phyloP scores from a whole-genome alignment of 2,888 invertebrate species.

The Fabriciana adippe region DNA sequence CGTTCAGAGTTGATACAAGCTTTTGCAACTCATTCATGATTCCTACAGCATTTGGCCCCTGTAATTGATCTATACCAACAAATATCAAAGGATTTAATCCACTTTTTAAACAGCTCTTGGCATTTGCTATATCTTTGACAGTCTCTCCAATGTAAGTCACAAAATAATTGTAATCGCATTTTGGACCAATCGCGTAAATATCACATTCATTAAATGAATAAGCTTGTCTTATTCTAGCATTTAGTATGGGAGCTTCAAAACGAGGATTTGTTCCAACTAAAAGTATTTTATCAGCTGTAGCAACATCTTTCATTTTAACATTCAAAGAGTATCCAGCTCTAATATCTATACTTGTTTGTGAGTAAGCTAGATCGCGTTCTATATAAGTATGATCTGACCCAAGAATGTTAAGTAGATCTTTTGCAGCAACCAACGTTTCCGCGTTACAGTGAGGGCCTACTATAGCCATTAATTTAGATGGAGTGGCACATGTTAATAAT shows the following conservation, averaged over 20 bases:
- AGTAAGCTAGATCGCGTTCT: slow-evolving; percentile 56
- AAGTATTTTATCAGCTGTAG: slow-evolving; percentile 90
- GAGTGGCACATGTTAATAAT: slow-evolving; percentile 82
- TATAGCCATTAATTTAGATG: slow-evolving; percentile 76
- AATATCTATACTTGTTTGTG: slow-evolving; percentile 53
- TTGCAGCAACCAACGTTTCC: slow-evolving; percentile 68
- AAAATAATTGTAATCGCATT: slow-evolving; percentile 93
- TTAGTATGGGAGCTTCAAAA: slow-evolving; percentile 97
- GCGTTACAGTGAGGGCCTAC: slow-evolving; percentile 68
- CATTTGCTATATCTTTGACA: slow-evolving; percentile 45
- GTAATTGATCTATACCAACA: slow-evolving; percentile 61
- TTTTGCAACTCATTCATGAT: slow-evolving; percentile 52
- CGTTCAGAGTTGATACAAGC: slow-evolving; percentile 39
- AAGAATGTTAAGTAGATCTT: slow-evolving; percentile 67
- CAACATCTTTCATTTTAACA: slow-evolving; percentile 88
- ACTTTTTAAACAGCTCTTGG: slow-evolving; percentile 41
- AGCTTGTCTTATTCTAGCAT: slow-evolving; percentile 95
- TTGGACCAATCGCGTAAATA: slow-evolving; percentile 92
- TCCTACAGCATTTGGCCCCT: slow-evolving; percentile 42
- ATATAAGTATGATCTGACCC: slow-evolving; percentile 65
- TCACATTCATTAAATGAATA: slow-evolving; percentile 94
- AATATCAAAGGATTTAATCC: slow-evolving; percentile 67
- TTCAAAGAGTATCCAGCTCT: slow-evolving; percentile 67
- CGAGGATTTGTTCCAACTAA: slow-evolving; percentile 98
- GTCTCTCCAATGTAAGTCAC: slow-evolving; percentile 59